Evolutionary conservation across 2,113 vertebrate genomes (phyloP), one percentile per base, ranked within the genome.

Genomic region (Proteles cristata): DNA sequence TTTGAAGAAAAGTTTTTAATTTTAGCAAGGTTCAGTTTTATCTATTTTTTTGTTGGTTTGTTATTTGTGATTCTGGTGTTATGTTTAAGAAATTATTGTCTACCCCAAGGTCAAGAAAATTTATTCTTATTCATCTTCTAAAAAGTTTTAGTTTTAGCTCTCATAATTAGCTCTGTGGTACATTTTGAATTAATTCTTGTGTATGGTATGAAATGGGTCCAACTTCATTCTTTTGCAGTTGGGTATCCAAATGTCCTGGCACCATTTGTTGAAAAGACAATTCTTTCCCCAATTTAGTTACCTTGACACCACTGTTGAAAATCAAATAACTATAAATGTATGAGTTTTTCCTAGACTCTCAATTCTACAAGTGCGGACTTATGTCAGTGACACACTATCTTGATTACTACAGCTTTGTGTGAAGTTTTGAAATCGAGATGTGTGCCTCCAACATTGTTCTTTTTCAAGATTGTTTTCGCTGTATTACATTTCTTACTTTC

Each of bases 11-110:
- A 39, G 4, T 58, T 95, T 93, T 77, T 68, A 12, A 88, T 45
- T 96, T 90, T 58, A 31, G 9, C 66, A n/a, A 97, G 45, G 2
- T 69, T 90, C 43, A 77, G 21, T 33, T 94, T 93, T 93, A 25
- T 61, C 26, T 85, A 17, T 61, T 74, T 88, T 88, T 0, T 58
- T 39, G 39, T 76, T 74, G 9, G 66, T 90, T 83, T 79, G 45
- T 91, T 11, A 87, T 15, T 89, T 82, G 23, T 61, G 16, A 6
- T 11, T 45, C 73, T 93, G 48, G 45, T 91, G 12, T 66, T 19
- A 53, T 58, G 25, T 63, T 14, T 50, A 73, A 66, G 79, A 89
- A 90, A 71, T 15, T 28, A 12, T 90, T 68, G 5, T 48, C 73
- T 84, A 66, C 31, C 14, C 16, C 26, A 77, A 79, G 9, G 50